Evolutionary conservation across 1,140 invertebrate genomes (phyloP).

Genomic region (Megalonaias nervosa): DNA sequence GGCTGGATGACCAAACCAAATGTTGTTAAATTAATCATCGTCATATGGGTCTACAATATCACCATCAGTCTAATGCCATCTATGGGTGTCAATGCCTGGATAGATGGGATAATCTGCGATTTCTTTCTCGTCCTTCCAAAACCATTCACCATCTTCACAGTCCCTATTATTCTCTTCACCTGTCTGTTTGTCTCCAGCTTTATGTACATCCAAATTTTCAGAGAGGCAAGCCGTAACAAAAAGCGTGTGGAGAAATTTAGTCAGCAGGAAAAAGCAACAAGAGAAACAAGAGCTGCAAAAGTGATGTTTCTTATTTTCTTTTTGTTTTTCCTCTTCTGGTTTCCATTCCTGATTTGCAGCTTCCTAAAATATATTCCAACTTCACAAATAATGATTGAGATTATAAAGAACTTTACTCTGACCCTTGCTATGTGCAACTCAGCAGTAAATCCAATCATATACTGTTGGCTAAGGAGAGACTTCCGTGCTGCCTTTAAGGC

Average conservation of each 20-base stretch:
- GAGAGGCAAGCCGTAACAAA: not conserved
- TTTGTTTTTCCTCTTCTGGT: conserved; percentile 6
- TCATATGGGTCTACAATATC: conserved; percentile 1
- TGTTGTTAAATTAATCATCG: not conserved
- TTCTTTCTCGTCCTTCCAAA: conserved; percentile 2
- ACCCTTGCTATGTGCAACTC: conserved; percentile 4
- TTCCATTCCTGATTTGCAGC: conserved; percentile 2
- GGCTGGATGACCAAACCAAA: not conserved
- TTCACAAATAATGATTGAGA: conserved; percentile 1
- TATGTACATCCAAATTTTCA: conserved; percentile 2
- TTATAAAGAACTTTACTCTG: not conserved
- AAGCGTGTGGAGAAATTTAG: not conserved
- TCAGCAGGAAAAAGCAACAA: not conserved
- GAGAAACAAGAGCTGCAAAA: not conserved
- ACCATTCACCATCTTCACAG: not conserved
- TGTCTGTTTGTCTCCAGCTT: not conserved
- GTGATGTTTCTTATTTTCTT: conserved; percentile 3
- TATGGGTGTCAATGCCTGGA: not conserved
- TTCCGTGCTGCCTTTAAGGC: not conserved
- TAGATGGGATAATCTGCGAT: not conserved
- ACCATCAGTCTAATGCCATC: not conserved
- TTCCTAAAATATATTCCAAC: not conserved
- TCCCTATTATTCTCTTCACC: not conserved
- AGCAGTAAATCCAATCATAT: not conserved
- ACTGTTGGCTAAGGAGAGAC: conserved; percentile 6